phyloP scores from a whole-genome alignment of 2,113 vertebrate genomes.

The Morone saxatilis region DNA sequence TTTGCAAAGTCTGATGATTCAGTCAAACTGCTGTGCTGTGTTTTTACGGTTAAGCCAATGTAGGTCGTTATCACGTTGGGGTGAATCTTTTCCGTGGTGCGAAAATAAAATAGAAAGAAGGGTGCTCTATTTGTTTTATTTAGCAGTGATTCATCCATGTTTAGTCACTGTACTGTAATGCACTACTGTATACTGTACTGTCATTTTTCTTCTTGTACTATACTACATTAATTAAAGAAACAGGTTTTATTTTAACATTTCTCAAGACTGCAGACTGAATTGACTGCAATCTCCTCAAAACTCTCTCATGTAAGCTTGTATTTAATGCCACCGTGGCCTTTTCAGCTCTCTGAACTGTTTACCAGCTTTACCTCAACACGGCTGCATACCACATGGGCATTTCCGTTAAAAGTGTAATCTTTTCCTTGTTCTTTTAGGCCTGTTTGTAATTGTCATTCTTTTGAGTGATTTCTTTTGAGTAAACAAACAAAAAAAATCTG shows the following conservation, averaged over 20 bases:
- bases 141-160: conserved; percentile 5
- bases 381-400: conserved; percentile 46
- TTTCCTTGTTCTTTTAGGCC: conserved; percentile 34
- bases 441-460: conserved; percentile 53
- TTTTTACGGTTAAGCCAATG: conserved; percentile 32
- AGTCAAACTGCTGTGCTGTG: conserved; percentile 54
- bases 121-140: conserved; percentile 24
- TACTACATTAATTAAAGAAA: background rate
- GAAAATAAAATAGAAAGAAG: conserved; percentile 29
- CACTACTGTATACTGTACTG: conserved; percentile 16
- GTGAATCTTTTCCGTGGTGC: background rate
- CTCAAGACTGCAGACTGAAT: background rate
- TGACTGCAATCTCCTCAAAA: background rate
- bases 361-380: conserved; percentile 30
- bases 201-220: conserved; percentile 10
- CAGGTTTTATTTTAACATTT: conserved; percentile 24
- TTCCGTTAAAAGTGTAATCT: conserved; percentile 43
- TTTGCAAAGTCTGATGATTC: conserved; percentile 42
- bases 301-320: background rate
- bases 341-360: conserved; percentile 34
- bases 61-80: background rate
- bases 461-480: conserved; percentile 65
- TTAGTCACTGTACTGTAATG: background rate
- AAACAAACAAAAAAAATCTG: conserved; percentile 35
- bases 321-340: conserved; percentile 26